phyloP scores from a whole-genome alignment of 2,113 vertebrate species.

The Physeter macrocephalus region DNA sequence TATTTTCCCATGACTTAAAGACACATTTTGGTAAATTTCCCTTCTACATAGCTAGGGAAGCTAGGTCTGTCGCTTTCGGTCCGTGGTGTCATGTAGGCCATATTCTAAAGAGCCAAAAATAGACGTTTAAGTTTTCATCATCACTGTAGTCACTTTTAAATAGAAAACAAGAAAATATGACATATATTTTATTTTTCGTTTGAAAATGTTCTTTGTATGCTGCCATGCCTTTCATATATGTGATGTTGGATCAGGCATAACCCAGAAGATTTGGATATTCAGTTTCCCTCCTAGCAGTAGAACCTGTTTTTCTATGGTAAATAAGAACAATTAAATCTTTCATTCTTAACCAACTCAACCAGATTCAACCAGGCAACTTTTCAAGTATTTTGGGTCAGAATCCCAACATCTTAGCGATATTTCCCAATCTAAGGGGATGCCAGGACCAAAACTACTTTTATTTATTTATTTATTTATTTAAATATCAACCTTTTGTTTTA shows the following conservation, averaged over 20 bases:
- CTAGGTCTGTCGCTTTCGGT: neutral
- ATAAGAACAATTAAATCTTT: neutral
- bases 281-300: neutral
- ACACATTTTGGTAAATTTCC: neutral
- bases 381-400: neutral
- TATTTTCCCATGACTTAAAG: neutral
- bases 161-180: neutral
- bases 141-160: neutral
- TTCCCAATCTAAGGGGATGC: neutral
- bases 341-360: neutral
- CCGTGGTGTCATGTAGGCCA: neutral
- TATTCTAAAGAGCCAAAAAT: neutral
- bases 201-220: neutral
- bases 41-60: neutral
- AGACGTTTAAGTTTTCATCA: neutral
- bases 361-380: neutral
- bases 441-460: neutral
- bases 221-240: neutral
- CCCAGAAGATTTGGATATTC: neutral
- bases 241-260: neutral
- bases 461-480: neutral
- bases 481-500: neutral
- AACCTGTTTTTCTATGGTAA: neutral
- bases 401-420: neutral
- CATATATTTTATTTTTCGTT: neutral